Percentiles rank a stretch among this genome's conserved stretches.
These are phyloP conservation scores for Noctua fimbriata DNA, from an alignment of 2,888 invertebrate species.

Conservation along the genomic window DNA sequence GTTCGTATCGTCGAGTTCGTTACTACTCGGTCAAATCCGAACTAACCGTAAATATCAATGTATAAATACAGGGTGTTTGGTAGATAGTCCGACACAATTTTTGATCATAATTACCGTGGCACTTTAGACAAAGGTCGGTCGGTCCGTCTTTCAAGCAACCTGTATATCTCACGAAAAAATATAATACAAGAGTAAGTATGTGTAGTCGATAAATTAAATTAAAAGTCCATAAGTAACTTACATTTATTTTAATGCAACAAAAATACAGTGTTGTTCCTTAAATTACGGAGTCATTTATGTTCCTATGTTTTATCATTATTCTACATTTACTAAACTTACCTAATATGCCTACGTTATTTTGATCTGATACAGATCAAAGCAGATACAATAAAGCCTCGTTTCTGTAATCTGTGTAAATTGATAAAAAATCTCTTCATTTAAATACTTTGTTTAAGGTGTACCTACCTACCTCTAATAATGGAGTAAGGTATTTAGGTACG, in stretches of 20 bases:
- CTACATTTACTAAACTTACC: constrained; percentile 52
- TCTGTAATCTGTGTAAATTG: constrained; percentile 69
- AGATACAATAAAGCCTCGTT: constrained; percentile 79
- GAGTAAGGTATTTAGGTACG: constrained; percentile 5
- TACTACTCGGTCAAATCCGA: not conserved
- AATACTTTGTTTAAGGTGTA: constrained; percentile 23
- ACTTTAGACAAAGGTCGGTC: not conserved
- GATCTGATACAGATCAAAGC: constrained; percentile 88
- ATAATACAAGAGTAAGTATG: not conserved
- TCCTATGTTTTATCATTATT: constrained; percentile 31
- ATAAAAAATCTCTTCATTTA: constrained; percentile 48
- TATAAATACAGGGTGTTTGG: not conserved
- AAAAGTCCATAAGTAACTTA: constrained; percentile 64
- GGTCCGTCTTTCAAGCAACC: not conserved
- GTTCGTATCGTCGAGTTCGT: not conserved
- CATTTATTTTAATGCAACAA: constrained; percentile 70
- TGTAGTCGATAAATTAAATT: constrained; percentile 33
- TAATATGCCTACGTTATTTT: constrained; percentile 68
- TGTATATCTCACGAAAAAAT: not conserved
- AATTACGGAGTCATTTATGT: constrained; percentile 49
- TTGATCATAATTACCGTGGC: not conserved
- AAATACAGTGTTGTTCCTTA: constrained; percentile 65
- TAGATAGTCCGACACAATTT: not conserved
- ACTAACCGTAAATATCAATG: constrained; percentile 17
- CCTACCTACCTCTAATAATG: constrained; percentile 2